phyloP scores from a whole-genome alignment of 2,888 invertebrate genomes.

The Tinea trinotella region DNA sequence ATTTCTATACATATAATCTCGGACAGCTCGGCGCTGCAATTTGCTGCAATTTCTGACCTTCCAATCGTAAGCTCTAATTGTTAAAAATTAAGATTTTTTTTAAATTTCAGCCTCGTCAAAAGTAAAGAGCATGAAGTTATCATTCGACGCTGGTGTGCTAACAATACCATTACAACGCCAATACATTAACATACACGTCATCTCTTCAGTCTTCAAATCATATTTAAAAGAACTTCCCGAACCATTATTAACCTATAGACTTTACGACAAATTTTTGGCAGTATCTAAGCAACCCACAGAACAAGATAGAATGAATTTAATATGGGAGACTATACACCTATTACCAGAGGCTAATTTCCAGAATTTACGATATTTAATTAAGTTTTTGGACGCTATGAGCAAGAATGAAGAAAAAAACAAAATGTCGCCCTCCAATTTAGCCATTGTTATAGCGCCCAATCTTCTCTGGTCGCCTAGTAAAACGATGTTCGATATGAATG shows the following conservation, averaged over 20 bases:
- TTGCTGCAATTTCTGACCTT: no score
- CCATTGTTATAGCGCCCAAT: slow-evolving; percentile 97
- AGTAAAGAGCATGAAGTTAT: slow-evolving; percentile 90
- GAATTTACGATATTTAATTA: slow-evolving; percentile 90
- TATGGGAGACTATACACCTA: slow-evolving; percentile 80
- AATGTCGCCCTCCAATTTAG: slow-evolving; percentile 96
- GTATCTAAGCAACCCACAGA: slow-evolving; percentile 73
- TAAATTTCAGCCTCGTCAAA: slow-evolving; percentile 82
- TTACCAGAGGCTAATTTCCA: slow-evolving; percentile 87
- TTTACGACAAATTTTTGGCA: slow-evolving; percentile 90
- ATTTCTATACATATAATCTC: no score
- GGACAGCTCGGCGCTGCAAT: no score
- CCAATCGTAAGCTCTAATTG: no score
- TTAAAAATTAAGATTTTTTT: not conserved
- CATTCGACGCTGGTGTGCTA: slow-evolving; percentile 89
- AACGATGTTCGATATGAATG: slow-evolving; percentile 79
- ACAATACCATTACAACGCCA: slow-evolving; percentile 81
- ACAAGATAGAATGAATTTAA: slow-evolving; percentile 73
- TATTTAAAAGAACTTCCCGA: slow-evolving; percentile 95
- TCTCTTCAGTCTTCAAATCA: slow-evolving; percentile 91
- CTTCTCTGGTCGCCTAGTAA: slow-evolving; percentile 86
- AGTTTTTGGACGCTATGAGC: slow-evolving; percentile 89
- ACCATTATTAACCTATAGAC: slow-evolving; percentile 86
- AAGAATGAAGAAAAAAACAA: slow-evolving; percentile 91
- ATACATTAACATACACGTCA: slow-evolving; percentile 92